Percentiles rank a stretch among this genome's conserved stretches.
Conservation (phyloP, 2,888 invertebrate genomes). For the Drosophila leonis region DNA sequence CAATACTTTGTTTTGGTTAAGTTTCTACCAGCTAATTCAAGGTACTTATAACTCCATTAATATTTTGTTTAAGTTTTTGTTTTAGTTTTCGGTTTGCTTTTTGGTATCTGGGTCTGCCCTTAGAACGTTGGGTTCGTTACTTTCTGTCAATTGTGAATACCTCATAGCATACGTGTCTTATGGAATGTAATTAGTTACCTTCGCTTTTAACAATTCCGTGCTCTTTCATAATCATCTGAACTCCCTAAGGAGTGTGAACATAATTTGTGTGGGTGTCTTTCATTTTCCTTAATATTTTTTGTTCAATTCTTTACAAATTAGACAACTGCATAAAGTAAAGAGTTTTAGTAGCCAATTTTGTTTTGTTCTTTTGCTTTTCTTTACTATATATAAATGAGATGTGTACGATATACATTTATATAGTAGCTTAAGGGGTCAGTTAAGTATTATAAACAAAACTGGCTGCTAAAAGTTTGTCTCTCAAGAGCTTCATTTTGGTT, state of each 20-base stretch:
- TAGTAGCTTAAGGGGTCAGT: slow-evolving; percentile 34
- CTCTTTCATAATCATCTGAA: slow-evolving; percentile 36
- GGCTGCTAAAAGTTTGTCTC: slow-evolving; percentile 49
- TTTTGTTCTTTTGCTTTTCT: slow-evolving; percentile 19
- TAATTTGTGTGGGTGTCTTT: slow-evolving; percentile 4
- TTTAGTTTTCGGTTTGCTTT: slow-evolving; percentile 18
- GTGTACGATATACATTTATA: neutral
- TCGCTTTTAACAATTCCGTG: slow-evolving; percentile 57
- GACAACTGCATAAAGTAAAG: slow-evolving; percentile 1
- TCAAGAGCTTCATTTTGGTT: slow-evolving; percentile 64
- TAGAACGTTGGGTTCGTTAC: slow-evolving; percentile 64
- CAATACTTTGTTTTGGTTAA: slow-evolving; percentile 49
- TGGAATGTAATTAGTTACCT: slow-evolving; percentile 39
- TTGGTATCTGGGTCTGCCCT: slow-evolving; percentile 9
- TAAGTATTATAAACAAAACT: slow-evolving; percentile 37
- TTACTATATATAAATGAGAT: slow-evolving; percentile 5
- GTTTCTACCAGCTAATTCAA: slow-evolving; percentile 83
- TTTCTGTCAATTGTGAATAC: slow-evolving; percentile 27
- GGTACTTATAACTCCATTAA: slow-evolving; percentile 85
- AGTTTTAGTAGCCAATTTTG: slow-evolving; percentile 30
- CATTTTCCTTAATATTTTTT: neutral
- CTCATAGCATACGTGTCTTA: slow-evolving; percentile 1
- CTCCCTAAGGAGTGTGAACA: neutral
- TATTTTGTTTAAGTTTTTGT: slow-evolving; percentile 24
- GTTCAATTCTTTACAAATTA: neutral